Base-by-base conservation (phyloP, 2,888 invertebrate genomes). In the Bimastos eiseni region DNA sequence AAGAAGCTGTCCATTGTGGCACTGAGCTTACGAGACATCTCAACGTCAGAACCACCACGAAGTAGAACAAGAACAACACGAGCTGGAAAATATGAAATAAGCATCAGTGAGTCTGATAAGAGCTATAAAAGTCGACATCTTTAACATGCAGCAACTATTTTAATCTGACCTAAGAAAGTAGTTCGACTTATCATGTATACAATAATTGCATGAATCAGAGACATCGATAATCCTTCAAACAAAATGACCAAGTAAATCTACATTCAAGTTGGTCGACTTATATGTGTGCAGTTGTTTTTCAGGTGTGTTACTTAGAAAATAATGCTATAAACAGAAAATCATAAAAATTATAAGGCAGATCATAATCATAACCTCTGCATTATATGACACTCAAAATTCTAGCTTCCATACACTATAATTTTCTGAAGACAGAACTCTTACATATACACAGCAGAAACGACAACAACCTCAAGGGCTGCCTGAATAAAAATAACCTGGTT, bases 1-100 rank as follows among this genome's bases (percentile, higher is more conserved):
- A 94, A 93, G 36, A 93, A 90, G 90, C 94, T 93, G 49, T 93
- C 93, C n/a, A 94, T 84, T 36, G 93, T 92, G 21, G 92, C 92
- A 84, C 92, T 92, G 30, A 94, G 90, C 38, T 92, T 92, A 30
- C 91, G 91, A 44, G 93, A 92, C 4, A 92, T 91, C 19, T 93
- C 92, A 36, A 36, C 89, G 91, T 92, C 91, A 34, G 90, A 91
- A n/a, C 90, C 88, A 38, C 30, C 37, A 33, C 88, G 83, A 88
- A 92, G 38, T 36, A 91, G 91, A 19, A 92, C 91, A 37, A 92
- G 90, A 24, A 92, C 44, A 33, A 92, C 86, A 19, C 91, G 90
- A n/a, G 91, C 92, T 92, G 90, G 30, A 90, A 44, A 90, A 36
- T 33, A 17, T 36, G 1, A 41, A 89, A 33, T 11, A 84, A 33